Evolutionary conservation across 1,140 invertebrate species (phyloP).

Genomic region (Aphelenchoides besseyi): DNA sequence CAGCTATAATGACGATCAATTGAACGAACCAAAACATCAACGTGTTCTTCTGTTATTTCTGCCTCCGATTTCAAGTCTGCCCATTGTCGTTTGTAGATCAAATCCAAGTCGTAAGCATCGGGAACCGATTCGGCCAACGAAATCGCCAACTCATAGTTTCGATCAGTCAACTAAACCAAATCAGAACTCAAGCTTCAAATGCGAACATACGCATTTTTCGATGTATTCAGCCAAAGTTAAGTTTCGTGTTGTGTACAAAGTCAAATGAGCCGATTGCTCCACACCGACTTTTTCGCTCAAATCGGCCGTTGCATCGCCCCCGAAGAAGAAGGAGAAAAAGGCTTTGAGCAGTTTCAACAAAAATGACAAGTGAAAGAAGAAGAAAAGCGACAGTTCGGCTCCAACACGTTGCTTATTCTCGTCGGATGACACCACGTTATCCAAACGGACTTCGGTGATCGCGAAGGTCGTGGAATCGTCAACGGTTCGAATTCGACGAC

Average conservation of each 20-base stretch:
- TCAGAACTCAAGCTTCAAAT: slow-evolving; percentile 8
- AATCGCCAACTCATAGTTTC: slow-evolving; percentile 15
- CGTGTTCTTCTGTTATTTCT: not conserved
- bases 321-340: slow-evolving; percentile 17
- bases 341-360: slow-evolving; percentile 10
- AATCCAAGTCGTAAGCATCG: slow-evolving; percentile 12
- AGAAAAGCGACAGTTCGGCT: slow-evolving; percentile 12
- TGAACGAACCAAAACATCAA: slow-evolving; percentile 15
- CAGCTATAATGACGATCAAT: not conserved
- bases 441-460: slow-evolving; percentile 11
- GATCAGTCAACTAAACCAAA: slow-evolving; percentile 3
- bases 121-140: not conserved
- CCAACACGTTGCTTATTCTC: slow-evolving; percentile 18
- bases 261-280: slow-evolving; percentile 19
- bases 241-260: not conserved
- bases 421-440: not conserved
- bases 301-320: slow-evolving; percentile 1
- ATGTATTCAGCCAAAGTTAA: slow-evolving; percentile 13
- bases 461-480: slow-evolving; percentile 13
- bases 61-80: not conserved
- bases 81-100: slow-evolving; percentile 21
- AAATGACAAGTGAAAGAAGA: slow-evolving; percentile 10
- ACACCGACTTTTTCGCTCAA: slow-evolving; percentile 18
- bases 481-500: not conserved
- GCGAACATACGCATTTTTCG: not conserved